phyloP scores from a whole-genome alignment of 2,797 vertebrate species.

The Gymnothorax javanicus region DNA sequence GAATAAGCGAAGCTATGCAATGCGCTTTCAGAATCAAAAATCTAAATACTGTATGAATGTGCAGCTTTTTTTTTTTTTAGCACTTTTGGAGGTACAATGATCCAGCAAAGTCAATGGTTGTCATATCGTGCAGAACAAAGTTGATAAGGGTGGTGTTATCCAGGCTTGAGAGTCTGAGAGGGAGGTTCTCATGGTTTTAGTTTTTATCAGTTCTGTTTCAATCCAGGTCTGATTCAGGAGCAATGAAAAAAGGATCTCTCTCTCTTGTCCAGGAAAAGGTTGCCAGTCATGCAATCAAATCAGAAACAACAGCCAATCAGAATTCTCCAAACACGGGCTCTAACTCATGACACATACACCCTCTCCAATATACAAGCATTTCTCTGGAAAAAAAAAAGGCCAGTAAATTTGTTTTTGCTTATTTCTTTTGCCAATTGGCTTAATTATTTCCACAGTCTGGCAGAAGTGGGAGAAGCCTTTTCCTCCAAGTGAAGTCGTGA shows the following conservation, averaged over 20 bases:
- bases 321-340: neutral
- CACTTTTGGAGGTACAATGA: neutral
- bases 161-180: neutral
- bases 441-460: neutral
- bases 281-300: neutral
- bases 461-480: neutral
- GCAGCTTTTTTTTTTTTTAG: neutral
- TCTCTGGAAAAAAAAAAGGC: neutral
- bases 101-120: neutral
- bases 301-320: neutral
- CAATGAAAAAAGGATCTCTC: neutral
- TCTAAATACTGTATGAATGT: neutral
- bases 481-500: neutral
- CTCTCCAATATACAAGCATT: neutral
- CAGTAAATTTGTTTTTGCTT: neutral
- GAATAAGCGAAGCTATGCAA: neutral
- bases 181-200: neutral
- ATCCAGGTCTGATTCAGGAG: neutral
- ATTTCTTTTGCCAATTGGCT: neutral
- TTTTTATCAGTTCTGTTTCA: neutral
- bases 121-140: neutral
- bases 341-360: neutral
- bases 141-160: neutral
- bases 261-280: neutral
- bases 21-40: neutral